Base-by-base conservation (phyloP, 2,113 vertebrate species). In the Genyomyrus donnyi region DNA sequence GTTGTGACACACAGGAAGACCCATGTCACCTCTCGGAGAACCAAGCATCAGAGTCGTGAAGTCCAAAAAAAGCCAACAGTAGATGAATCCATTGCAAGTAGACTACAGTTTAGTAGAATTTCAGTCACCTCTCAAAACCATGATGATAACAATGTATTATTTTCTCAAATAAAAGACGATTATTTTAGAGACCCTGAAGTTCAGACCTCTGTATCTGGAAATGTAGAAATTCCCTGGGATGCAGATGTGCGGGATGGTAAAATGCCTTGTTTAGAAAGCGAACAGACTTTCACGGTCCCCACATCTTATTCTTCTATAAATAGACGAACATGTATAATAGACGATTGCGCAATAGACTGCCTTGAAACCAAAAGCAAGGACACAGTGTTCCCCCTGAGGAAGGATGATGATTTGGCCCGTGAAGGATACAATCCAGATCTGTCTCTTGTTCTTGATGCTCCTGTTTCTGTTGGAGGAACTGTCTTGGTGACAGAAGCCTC, bases 11-110 rank as follows among this genome's bases (percentile, higher is more conserved):
- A 53, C 8, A 45, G 46, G 85, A 90, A 49, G 11, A 92, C 88
- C 27, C 53, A 91, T 19, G 8, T 87, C 10, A 85, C 86, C 7
- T 94, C 93, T 88, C 92, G 91, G 6, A 92, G 93, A 66, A 88
- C 92, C 17, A 96, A 93, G 92, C 53, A 88, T 24, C 91, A 0
- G 48, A 93, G 53, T 7, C 77, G 49, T n/a, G 46, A 92, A 39
- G 24, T 24, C 31, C 50, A 89, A 89, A 50, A 93, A 93, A 88
- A 49, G 1, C 0, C 17, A 24, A 6, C 89, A 89, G 80, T 48
- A 87, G 0, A 70, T 91, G 90, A 91, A 66, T 66, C 3, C 24
- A 31, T 1, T 66, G 6, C 58, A 27, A 19, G 24, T 21, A 35
- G n/a, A 17, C 10, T 1, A 0, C 31, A 92, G 9, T 0, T 53